Evolutionary conservation across 2,888 invertebrate genomes (phyloP), one percentile per base, ranked within the genome.

Genomic region (Coelinius sp.): DNA sequence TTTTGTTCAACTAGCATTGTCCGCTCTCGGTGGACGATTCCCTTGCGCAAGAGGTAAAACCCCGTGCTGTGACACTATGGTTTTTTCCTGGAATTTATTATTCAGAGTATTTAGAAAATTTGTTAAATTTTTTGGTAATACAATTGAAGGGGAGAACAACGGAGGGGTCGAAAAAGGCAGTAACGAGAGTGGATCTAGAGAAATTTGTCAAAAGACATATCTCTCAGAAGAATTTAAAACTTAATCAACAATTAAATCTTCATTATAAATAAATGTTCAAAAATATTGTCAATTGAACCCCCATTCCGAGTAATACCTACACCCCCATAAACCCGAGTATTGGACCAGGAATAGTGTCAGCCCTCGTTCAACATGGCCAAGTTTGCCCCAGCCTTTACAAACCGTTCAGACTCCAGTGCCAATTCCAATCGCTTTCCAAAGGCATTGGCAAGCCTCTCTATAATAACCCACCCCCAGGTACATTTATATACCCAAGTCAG

Each of bases 1-100:
- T 85, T 86, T 86, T 86, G 86, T 86, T 85, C 84, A 81, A 82
- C 84, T 82, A 84, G 85, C 77, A 86, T 86, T 86, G 86, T 86
- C 85, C 52, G 22, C 52, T 86, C 83, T 83, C 76, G 78, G 81
- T 24, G 8, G 24, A 14, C 52, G 14, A 25, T 49, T 59, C 22
- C 52, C 20, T 59, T 31, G 14, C 25, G 14, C n/a, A n/a, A n/a
- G n/a, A n/a, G n/a, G n/a, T n/a, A n/a, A n/a, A n/a, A n/a, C n/a
- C 41, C 41, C 12, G 12, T 41, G 4, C n/a, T 41, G n/a, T n/a
- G 41, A 41, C 41, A 41, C 41, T n/a, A 12, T 41, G 41, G 38
- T 12, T 10, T 41, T 41, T 41, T 41, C 41, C 4, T n/a, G n/a
- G n/a, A 41, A 41, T 41, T 41, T 41, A 41, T 41, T 41, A 41